Evolutionary conservation across 2,888 invertebrate genomes (phyloP).

Genomic region (Drosophila neotestacea): DNA sequence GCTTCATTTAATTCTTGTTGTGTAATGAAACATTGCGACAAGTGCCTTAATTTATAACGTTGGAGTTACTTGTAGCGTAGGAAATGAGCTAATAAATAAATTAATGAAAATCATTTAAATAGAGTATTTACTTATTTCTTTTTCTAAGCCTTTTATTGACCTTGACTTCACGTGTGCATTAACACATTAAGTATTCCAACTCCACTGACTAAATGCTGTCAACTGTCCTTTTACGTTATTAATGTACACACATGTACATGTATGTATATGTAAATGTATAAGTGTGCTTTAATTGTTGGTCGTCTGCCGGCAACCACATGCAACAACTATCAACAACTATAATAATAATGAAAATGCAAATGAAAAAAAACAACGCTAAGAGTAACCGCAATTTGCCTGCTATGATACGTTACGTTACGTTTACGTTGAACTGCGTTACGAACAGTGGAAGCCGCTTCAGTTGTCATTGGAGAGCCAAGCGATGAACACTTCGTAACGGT

Average conservation of each 20-base stretch:
- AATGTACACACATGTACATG: constrained; percentile 6
- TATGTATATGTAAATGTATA: constrained; percentile 13
- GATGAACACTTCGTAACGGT: constrained; percentile 48
- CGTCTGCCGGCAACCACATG: constrained; percentile 58
- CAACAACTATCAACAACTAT: constrained; percentile 41
- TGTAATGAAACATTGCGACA: not conserved
- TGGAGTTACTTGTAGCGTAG: too few species aligned
- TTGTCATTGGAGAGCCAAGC: constrained; percentile 59
- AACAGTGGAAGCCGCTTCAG: constrained; percentile 70
- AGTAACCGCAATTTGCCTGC: constrained; percentile 22
- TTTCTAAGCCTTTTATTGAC: constrained; percentile 12
- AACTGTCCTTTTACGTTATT: constrained; percentile 43
- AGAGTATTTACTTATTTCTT: not conserved
- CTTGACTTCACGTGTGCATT: constrained; percentile 52
- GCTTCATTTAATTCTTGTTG: not conserved
- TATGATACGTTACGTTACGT: constrained; percentile 10
- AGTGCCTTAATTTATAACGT: too few species aligned
- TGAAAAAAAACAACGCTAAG: constrained; percentile 13
- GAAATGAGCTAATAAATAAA: too few species aligned
- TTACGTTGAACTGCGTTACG: constrained; percentile 15
- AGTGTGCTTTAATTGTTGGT: constrained; percentile 68
- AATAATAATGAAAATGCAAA: constrained; percentile 42
- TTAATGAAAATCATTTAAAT: not conserved
- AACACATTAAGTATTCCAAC: constrained; percentile 40
- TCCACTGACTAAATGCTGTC: constrained; percentile 32